These are phyloP conservation scores for Bombus sylvicola DNA, from an alignment of 1,140 invertebrate species.

Conservation along the genomic window DNA sequence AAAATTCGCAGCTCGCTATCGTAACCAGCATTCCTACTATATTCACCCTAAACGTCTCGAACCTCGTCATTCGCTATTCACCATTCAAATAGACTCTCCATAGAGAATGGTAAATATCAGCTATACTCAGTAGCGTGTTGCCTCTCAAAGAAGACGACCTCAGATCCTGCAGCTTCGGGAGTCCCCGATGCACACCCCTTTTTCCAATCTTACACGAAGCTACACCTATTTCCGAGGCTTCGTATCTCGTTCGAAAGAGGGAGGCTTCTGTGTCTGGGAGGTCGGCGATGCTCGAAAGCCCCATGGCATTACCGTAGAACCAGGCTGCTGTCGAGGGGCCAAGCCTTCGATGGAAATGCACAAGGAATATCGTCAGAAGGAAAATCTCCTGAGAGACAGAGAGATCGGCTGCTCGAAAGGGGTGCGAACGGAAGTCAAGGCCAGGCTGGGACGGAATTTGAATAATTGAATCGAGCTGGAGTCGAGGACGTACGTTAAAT, in stretches of 20 bases:
- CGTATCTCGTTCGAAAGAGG: constrained; percentile 6
- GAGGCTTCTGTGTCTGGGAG: background rate
- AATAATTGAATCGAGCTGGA: constrained; percentile 66
- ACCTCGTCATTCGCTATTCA: background rate
- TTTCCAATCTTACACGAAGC: constrained; percentile 40
- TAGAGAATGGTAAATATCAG: constrained; percentile 29
- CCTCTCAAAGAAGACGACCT: constrained; percentile 14
- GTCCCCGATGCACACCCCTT: constrained; percentile 21
- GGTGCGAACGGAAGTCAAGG: constrained; percentile 31
- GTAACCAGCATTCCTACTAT: background rate
- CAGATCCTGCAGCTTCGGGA: background rate
- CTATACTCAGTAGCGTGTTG: background rate
- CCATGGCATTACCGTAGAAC: constrained; percentile 17
- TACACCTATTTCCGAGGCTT: constrained; percentile 24
- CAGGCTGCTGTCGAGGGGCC: background rate
- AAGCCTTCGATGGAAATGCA: constrained; percentile 41
- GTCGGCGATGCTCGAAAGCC: constrained; percentile 8
- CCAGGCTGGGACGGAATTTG: constrained; percentile 55
- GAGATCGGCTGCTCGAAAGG: background rate
- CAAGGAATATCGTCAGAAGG: constrained; percentile 47
- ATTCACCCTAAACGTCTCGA: background rate
- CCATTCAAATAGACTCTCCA: background rate
- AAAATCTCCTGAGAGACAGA: constrained; percentile 59
- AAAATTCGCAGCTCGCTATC: background rate
- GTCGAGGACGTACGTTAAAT: constrained; percentile 62